Evolutionary conservation across 2,888 invertebrate genomes (phyloP).

Genomic region (Melangyna quadrimaculata): DNA sequence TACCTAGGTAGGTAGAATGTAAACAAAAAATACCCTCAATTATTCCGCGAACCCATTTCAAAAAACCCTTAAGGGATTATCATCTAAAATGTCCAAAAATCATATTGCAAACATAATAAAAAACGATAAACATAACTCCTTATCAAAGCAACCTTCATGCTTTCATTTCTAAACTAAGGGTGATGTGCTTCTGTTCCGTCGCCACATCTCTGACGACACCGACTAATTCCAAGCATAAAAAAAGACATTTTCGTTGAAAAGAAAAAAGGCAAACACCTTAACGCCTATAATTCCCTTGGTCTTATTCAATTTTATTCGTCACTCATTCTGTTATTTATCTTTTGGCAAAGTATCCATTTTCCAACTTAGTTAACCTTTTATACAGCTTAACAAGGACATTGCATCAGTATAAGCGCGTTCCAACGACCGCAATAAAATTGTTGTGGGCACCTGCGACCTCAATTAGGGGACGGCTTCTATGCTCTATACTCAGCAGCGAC

Average conservation of each 20-base stretch:
- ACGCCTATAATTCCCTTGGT: conserved; percentile 51
- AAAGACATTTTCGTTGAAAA: conserved; percentile 35
- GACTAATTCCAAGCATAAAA: conserved; percentile 42
- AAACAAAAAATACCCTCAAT: neutral
- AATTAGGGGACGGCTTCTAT: conserved; percentile 46
- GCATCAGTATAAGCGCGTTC: neutral
- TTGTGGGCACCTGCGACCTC: conserved; percentile 69
- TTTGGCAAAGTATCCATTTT: conserved; percentile 63
- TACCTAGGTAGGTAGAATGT: no score
- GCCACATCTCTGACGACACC: neutral
- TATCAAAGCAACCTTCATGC: conserved; percentile 1
- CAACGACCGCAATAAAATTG: conserved; percentile 71
- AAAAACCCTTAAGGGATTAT: conserved; percentile 51
- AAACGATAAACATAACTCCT: conserved; percentile 61
- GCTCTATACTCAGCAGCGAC: neutral
- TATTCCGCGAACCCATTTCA: conserved; percentile 39
- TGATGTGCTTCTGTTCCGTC: neutral
- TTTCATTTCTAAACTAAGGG: neutral
- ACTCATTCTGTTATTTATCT: conserved; percentile 42
- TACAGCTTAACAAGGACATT: conserved; percentile 68
- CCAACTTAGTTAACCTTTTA: conserved; percentile 68
- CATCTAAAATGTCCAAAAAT: conserved; percentile 57
- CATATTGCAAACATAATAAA: conserved; percentile 66
- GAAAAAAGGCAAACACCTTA: conserved; percentile 68
- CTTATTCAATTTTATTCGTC: conserved; percentile 58